Conservation (phyloP, 2,797 vertebrate genomes). For the Masticophis lateralis region DNA sequence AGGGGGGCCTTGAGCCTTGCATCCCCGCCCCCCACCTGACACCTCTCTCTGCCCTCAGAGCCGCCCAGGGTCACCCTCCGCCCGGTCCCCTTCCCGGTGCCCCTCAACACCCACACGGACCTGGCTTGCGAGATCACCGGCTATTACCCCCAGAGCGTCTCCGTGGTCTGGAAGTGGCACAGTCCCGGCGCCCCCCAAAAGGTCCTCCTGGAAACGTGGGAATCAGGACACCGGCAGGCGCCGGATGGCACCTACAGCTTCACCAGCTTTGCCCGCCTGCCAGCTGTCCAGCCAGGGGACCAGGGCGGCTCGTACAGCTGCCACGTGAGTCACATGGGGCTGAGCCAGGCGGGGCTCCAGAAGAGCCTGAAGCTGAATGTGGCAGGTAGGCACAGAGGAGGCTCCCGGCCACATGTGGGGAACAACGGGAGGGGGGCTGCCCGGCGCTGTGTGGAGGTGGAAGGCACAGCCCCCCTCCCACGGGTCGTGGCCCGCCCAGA, state of each 20-base stretch:
- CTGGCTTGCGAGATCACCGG: constrained; percentile 78
- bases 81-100: constrained; percentile 74
- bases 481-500: fast-evolving
- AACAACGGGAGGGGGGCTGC: fast-evolving
- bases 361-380: constrained; percentile 68
- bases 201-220: constrained; percentile 42
- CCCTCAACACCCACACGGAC: constrained; percentile 60
- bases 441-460: fast-evolving
- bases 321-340: constrained; percentile 67
- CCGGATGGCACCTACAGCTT: constrained; percentile 79
- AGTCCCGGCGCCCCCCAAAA: constrained; percentile 39
- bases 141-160: constrained; percentile 76
- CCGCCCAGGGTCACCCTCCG: constrained; percentile 76
- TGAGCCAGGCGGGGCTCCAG: constrained; percentile 59
- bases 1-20: background rate
- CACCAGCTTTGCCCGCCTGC: constrained; percentile 66
- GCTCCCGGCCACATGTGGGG: background rate
- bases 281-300: constrained; percentile 59
- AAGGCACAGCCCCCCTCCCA: background rate
- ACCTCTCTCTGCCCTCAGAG: constrained; percentile 53
- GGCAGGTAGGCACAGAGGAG: constrained; percentile 70
- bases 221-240: constrained; percentile 75
- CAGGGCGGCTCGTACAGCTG: constrained; percentile 75
- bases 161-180: constrained; percentile 72
- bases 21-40: background rate